Percentiles rank a stretch among this genome's conserved stretches.
Evolutionary conservation across 2,888 invertebrate species (phyloP).

Genomic region (Drosophila yooni): DNA sequence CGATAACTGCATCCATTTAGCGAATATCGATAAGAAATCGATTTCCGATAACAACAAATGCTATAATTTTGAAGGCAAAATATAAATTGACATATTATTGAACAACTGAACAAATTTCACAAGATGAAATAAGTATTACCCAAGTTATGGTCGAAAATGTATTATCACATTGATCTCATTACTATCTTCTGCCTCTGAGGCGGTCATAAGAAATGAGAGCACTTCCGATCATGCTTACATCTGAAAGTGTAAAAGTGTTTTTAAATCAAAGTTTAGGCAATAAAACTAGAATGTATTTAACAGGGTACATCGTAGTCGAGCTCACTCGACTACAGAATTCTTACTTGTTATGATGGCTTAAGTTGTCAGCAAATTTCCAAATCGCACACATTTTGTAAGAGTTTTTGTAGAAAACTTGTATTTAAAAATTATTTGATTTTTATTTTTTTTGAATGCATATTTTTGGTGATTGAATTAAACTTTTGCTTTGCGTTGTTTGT

Average conservation of each 20-base stretch:
- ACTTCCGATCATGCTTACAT: neutral
- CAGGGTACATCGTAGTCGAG: neutral
- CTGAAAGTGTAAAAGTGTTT: neutral
- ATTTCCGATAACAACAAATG: neutral
- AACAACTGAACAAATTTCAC: neutral
- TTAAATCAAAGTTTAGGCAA: neutral
- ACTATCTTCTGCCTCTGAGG: neutral
- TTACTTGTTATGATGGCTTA: neutral
- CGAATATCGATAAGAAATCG: neutral
- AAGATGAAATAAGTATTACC: neutral
- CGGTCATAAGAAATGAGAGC: neutral
- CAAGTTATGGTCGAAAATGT: neutral
- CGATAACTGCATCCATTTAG: neutral
- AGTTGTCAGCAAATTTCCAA: neutral
- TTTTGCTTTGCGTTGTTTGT: constrained; percentile 16
- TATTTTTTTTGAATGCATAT: neutral
- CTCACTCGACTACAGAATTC: neutral
- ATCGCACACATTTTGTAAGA: neutral
- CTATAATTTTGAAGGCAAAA: neutral
- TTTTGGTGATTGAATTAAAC: constrained; percentile 12
- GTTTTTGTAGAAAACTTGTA: neutral
- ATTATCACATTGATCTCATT: neutral
- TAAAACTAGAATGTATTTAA: neutral
- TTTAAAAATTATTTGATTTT: neutral
- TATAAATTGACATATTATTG: neutral